Evolutionary conservation across 2,888 invertebrate species (phyloP), one percentile per base, ranked within the genome.

Genomic region (Rhagophthalmus giganteus): DNA sequence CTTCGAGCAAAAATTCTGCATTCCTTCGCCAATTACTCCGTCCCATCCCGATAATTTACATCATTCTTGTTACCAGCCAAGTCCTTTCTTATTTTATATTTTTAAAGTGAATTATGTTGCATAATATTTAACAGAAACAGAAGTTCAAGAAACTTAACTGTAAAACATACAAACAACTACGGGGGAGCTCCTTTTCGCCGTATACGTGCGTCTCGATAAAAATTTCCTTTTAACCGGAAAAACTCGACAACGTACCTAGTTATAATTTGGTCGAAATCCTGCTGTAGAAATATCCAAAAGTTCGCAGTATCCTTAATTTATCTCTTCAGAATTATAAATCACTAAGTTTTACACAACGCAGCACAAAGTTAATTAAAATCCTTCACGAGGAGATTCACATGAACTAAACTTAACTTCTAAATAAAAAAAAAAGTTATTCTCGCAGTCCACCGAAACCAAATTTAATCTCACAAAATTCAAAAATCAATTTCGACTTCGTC

Each of bases 401-500:
- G 20, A 34, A 9, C 10, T 10, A 16, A 20, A 34, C 20, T 20
- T 2, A 10, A 1, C 8, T 15, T 20, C 14, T 13, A 10, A 31
- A n/a, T n/a, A n/a, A n/a, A n/a, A n/a, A n/a, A n/a, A 31, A 10
- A 12, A 11, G 4, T 13, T 9, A 39, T 26, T 37, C 37, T 9
- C n/a, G 10, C 9, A 10, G 11, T 10, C 3, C 8, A 16, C 15
- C 39, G 9, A 39, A 39, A 39, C 39, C 11, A 10, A 39, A 39
- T 39, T 39, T 39, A 14, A 28, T n/a, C 8, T 9, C 9, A 24
- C 11, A 39, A 9, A 28, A 11, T 8, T 38, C 39, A 27, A 39
- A 39, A 39, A 27, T 39, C 8, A 39, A 39, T 39, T 39, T 39
- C 30, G 39, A 39, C 11, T 13, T 12, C 7, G 8, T 27, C 4